A percentile compares a stretch with the other conserved stretches of the same genome.
These are phyloP conservation scores for Acipenser ruthenus DNA, from an alignment of 2,797 vertebrate genomes.

Conservation along the genomic window DNA sequence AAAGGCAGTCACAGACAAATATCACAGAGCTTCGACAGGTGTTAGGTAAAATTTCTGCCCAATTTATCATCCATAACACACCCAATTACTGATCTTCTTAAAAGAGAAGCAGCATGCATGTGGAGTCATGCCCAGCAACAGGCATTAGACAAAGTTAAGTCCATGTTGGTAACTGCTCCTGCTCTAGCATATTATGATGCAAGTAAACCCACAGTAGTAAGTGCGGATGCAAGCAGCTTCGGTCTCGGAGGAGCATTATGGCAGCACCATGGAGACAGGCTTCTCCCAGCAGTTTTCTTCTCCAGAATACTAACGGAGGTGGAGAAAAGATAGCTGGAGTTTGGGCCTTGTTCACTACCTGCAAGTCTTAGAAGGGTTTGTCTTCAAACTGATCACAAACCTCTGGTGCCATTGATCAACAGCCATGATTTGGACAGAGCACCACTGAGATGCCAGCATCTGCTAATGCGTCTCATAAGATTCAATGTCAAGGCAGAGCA, in stretches of 20 bases:
- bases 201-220: slow-evolving; percentile 37
- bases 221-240: slow-evolving; percentile 40
- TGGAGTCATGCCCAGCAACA: slow-evolving; percentile 7
- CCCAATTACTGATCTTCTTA: slow-evolving; percentile 16
- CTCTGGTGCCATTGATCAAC: slow-evolving; percentile 10
- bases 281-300: slow-evolving; percentile 34
- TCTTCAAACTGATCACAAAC: slow-evolving; percentile 9
- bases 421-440: background rate
- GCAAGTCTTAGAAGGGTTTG: background rate
- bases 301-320: background rate
- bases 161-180: background rate
- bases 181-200: slow-evolving; percentile 30
- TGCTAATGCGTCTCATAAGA: background rate
- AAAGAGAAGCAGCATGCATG: background rate
- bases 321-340: background rate
- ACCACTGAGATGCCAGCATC: slow-evolving; percentile 8
- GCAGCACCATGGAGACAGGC: slow-evolving; percentile 33
- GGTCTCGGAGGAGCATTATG: slow-evolving; percentile 38
- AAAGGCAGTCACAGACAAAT: slow-evolving; percentile 2
- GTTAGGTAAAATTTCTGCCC: slow-evolving; percentile 10
- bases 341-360: slow-evolving; percentile 5
- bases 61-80: slow-evolving; percentile 4
- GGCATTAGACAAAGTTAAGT: slow-evolving; percentile 12
- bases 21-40: slow-evolving; percentile 5
- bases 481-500: slow-evolving; percentile 1